Percentiles rank a stretch among this genome's conserved stretches.
Conservation (phyloP, 2,797 vertebrate genomes). For the Amblyraja radiata region DNA sequence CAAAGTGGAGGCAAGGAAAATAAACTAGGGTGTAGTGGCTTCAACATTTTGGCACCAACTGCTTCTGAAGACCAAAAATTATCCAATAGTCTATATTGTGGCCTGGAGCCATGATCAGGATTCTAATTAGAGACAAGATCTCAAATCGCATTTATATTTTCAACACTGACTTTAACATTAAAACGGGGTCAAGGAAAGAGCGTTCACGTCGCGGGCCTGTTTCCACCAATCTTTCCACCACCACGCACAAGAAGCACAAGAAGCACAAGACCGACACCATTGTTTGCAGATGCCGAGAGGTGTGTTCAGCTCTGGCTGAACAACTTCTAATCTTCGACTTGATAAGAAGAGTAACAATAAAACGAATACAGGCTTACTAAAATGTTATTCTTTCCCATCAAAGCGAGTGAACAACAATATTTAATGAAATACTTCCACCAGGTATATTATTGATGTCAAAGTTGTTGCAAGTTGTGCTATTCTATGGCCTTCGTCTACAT, state of each 20-base stretch:
- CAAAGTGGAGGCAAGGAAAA: neutral
- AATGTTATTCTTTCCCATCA: neutral
- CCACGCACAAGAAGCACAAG: no score
- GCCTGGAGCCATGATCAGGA: neutral
- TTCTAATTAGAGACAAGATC: neutral
- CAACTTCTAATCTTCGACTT: no score
- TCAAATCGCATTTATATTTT: neutral
- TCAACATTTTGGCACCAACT: neutral
- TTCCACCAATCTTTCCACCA: no score
- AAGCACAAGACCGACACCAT: no score
- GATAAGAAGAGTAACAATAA: neutral
- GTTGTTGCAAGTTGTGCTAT: neutral
- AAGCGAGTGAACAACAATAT: neutral
- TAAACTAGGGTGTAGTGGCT: neutral
- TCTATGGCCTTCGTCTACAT: neutral
- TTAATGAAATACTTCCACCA: neutral
- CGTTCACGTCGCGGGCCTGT: no score
- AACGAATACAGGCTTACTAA: neutral
- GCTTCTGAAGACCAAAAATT: neutral
- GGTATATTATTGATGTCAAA: neutral
- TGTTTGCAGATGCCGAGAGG: no score
- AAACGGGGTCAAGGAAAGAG: neutral
- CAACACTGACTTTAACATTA: neutral
- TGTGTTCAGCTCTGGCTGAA: no score
- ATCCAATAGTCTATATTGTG: neutral